Evolutionary conservation across 2,888 invertebrate genomes (phyloP).

Genomic region (Drosophila formosana): DNA sequence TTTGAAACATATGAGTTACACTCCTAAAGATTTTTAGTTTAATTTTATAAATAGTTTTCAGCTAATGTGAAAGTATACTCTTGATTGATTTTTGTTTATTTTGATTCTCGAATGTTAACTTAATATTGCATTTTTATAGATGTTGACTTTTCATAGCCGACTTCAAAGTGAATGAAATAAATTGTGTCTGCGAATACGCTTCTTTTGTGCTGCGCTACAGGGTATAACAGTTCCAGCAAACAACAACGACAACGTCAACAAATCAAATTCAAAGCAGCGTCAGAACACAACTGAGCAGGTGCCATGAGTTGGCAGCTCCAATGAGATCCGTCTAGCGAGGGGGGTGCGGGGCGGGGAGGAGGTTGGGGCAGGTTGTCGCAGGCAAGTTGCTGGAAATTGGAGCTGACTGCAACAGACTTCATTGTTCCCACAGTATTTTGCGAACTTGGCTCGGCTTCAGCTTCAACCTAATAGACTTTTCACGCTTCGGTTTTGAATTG

Average conservation of each 20-base stretch:
- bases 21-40: too few relatives aligned
- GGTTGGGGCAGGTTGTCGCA: not conserved
- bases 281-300: slow-evolving; percentile 61
- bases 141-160: too few relatives aligned
- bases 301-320: slow-evolving; percentile 56
- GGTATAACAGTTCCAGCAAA: slow-evolving; percentile 43
- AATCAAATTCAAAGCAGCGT: slow-evolving; percentile 54
- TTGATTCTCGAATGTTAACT: too few relatives aligned
- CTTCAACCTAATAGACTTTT: slow-evolving; percentile 77
- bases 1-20: too few relatives aligned
- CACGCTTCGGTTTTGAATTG: slow-evolving; percentile 80
- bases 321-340: slow-evolving; percentile 2
- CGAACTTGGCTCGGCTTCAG: slow-evolving; percentile 55
- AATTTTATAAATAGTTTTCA: too few relatives aligned
- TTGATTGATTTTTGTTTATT: too few relatives aligned
- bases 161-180: not conserved
- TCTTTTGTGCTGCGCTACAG: not conserved
- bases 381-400: slow-evolving; percentile 40
- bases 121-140: too few relatives aligned
- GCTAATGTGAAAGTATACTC: too few relatives aligned
- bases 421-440: slow-evolving; percentile 74
- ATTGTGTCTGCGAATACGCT: not conserved
- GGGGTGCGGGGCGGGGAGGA: not conserved
- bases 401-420: slow-evolving; percentile 73
- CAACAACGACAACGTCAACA: slow-evolving; percentile 39